Conservation (phyloP, 2,113 vertebrate genomes). For the Anser brachyrhynchus region DNA sequence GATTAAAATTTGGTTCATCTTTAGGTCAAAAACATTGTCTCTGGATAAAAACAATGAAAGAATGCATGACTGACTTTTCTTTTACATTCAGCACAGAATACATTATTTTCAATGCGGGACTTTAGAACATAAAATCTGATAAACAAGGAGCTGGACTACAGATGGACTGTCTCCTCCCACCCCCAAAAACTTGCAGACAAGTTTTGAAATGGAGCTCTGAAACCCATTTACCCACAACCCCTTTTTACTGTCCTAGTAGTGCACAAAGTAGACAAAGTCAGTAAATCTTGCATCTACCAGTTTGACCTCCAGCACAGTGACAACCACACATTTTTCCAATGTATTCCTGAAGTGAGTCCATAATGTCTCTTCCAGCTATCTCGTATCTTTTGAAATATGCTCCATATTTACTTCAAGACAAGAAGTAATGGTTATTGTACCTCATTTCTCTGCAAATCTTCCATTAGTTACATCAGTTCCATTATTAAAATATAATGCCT, state of each 20-base stretch:
- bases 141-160: neutral
- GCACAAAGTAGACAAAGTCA: neutral
- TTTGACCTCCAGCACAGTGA: neutral
- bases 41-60: constrained; percentile 44
- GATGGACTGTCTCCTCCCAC: neutral
- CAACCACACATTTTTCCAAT: neutral
- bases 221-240: neutral
- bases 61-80: neutral
- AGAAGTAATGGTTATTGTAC: neutral
- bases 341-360: neutral
- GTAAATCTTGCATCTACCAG: neutral
- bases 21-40: constrained; percentile 30
- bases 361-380: neutral
- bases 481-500: neutral
- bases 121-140: neutral
- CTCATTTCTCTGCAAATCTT: neutral
- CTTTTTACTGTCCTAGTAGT: neutral
- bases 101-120: neutral
- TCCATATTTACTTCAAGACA: neutral
- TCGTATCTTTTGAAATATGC: neutral
- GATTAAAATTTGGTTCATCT: constrained; percentile 36
- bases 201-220: neutral
- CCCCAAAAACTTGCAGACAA: neutral
- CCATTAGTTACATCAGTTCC: neutral
- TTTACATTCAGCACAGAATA: neutral